Evolutionary conservation across 2,888 invertebrate species (phyloP), one percentile per base, ranked within the genome.

Genomic region (Andrena minutula): DNA sequence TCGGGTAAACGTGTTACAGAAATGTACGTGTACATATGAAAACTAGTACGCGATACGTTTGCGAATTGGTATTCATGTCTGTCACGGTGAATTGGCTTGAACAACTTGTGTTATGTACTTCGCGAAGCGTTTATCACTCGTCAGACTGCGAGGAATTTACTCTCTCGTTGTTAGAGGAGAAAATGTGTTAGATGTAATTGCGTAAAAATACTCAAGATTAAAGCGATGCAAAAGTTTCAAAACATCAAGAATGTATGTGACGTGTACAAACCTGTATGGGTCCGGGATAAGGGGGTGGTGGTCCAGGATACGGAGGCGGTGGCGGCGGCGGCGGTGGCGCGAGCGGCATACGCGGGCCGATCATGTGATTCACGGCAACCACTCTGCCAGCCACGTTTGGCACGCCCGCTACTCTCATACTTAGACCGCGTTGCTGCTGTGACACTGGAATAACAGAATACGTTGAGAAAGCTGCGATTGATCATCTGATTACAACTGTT

Each of bases 291-390:
- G 95, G 96, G 32, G 96, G 96, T 91, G 96, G 96, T 20, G 96
- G 96, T n/a, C 96, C 96, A 20, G 96, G 96, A 6, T 96, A 96
- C 65, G 96, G 96, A 28, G 96, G 96, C 41, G 97, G 97, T 72
- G 97, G 97, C 2, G 97, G 97, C 35, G 96, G 96, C 10, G 96
- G 95, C 0, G 95, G 95, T 32, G 94, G 93, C 5, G 92, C 93
- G 41, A 94, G 87, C 2, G 94, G 93, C 93, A 94, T 92, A 82
- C 94, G 92, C 16, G 94, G 93, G 8, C 93, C 93, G 75, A 93
- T 90, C 93, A 94, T 93, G 47, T 93, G 93, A 85, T 93, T 92
- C 0, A 93, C 93, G 6, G 93, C 90, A 2, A 94, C 93, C 7
- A 93, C 92, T 85, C 94, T 90, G 2, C 95, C 94, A 2, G 94